These are phyloP conservation scores for Pterostichus madidus DNA, from an alignment of 2,888 invertebrate species.

Conservation along the genomic window DNA sequence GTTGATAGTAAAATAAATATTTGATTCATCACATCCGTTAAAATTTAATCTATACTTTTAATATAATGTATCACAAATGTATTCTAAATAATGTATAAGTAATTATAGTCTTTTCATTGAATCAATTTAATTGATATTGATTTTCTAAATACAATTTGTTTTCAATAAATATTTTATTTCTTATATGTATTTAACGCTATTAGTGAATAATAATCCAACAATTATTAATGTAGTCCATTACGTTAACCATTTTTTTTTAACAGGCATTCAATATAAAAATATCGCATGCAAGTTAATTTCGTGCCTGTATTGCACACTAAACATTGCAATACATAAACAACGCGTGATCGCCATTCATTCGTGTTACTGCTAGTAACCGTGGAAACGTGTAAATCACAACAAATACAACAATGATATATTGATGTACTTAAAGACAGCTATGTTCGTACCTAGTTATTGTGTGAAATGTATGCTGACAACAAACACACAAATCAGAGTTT, in stretches of 20 bases:
- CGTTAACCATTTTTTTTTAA: not conserved
- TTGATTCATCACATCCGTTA: no score
- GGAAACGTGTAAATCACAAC: slow-evolving; percentile 34
- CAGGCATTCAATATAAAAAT: slow-evolving; percentile 27
- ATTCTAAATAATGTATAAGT: not conserved
- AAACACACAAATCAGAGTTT: slow-evolving; percentile 36
- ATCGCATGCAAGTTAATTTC: slow-evolving; percentile 38
- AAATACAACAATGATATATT: slow-evolving; percentile 50
- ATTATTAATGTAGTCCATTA: slow-evolving; percentile 12
- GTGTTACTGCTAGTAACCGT: slow-evolving; percentile 9
- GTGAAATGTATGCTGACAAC: slow-evolving; percentile 45
- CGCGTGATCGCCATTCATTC: slow-evolving; percentile 17
- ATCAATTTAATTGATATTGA: slow-evolving; percentile 21
- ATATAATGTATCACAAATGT: no score
- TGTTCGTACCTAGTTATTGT: slow-evolving; percentile 40
- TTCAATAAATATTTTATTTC: slow-evolving; percentile 21
- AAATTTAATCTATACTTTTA: not conserved
- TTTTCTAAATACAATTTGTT: slow-evolving; percentile 1
- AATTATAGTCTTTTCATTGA: slow-evolving; percentile 3
- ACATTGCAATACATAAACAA: not conserved
- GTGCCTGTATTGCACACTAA: slow-evolving; percentile 13
- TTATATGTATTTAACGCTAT: slow-evolving; percentile 11
- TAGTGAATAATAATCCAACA: not conserved
- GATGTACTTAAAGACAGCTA: slow-evolving; percentile 49
- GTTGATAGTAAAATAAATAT: no score